Evolutionary conservation across 1,140 invertebrate genomes (phyloP).

Genomic region (Magallana gigas): DNA sequence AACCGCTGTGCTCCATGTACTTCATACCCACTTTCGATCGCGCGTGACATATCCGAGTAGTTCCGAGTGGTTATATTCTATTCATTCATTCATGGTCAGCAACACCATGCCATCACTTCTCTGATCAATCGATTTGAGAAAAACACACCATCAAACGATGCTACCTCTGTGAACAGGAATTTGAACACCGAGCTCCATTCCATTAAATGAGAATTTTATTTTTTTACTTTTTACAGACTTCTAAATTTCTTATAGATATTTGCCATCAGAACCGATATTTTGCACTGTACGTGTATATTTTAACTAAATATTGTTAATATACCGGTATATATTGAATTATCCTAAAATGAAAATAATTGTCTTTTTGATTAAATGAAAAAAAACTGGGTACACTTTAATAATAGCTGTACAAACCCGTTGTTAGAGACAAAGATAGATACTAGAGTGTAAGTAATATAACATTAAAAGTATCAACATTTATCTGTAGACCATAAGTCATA

Average conservation of each 20-base stretch:
- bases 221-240: slow-evolving; percentile 8
- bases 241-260: slow-evolving; percentile 20
- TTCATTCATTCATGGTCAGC: not conserved
- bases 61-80: not conserved
- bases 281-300: not conserved
- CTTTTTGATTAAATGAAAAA: not conserved
- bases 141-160: slow-evolving; percentile 41
- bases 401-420: too few species aligned
- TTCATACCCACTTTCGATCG: not conserved
- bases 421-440: too few species aligned
- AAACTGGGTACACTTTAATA: not conserved
- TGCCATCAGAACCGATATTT: slow-evolving; percentile 5
- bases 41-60: not conserved
- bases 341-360: not conserved
- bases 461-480: too few species aligned
- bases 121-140: slow-evolving; percentile 70
- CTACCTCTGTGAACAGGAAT: slow-evolving; percentile 36
- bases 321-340: not conserved
- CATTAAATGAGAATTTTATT: slow-evolving; percentile 53
- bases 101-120: slow-evolving; percentile 54
- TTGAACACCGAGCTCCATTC: slow-evolving; percentile 66
- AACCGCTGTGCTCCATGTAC: not conserved
- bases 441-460: too few species aligned
- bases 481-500: too few species aligned
- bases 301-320: slow-evolving; percentile 12